Conservation (phyloP, 2,797 vertebrate genomes). For the Vireo griseus region DNA sequence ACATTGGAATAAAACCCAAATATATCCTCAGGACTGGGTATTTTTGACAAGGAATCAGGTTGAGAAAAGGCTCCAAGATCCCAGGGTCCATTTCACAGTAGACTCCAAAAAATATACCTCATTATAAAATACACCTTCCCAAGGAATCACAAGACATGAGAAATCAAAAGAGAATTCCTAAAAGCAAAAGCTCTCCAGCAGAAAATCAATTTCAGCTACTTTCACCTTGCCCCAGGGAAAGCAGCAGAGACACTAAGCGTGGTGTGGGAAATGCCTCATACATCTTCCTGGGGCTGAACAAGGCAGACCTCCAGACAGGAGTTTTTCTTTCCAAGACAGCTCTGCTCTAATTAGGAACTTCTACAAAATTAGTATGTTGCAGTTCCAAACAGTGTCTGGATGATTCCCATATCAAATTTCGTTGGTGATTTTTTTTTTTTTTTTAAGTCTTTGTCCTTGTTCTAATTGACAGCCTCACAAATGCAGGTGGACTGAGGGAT, state of each 20-base stretch:
- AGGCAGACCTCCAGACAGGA: constrained; percentile 48
- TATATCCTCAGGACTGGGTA: neutral
- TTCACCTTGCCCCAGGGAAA: constrained; percentile 61
- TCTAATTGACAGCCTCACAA: constrained; percentile 32
- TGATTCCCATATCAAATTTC: constrained; percentile 60
- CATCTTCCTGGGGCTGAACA: constrained; percentile 9
- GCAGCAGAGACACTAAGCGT: constrained; percentile 25
- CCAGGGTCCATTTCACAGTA: constrained; percentile 27
- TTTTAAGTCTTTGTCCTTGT: neutral
- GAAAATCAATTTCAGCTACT: constrained; percentile 67
- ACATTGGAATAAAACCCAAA: neutral
- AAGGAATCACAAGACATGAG: constrained; percentile 30
- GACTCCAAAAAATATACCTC: constrained; percentile 37
- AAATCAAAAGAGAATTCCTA: constrained; percentile 61
- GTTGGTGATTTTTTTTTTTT: neutral
- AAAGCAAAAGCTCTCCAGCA: constrained; percentile 51
- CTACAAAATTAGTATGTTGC: constrained; percentile 31
- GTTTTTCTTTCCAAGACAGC: constrained; percentile 47
- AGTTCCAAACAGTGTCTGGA: constrained; percentile 5
- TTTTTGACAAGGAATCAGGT: neutral
- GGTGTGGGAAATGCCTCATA: constrained; percentile 37
- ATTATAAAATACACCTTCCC: constrained; percentile 55
- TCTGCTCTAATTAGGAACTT: constrained; percentile 54
- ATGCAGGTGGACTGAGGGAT: constrained; percentile 47
- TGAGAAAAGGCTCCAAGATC: neutral